Conservation (phyloP, 1,140 invertebrate species). For the Drosophila ohnishii region DNA sequence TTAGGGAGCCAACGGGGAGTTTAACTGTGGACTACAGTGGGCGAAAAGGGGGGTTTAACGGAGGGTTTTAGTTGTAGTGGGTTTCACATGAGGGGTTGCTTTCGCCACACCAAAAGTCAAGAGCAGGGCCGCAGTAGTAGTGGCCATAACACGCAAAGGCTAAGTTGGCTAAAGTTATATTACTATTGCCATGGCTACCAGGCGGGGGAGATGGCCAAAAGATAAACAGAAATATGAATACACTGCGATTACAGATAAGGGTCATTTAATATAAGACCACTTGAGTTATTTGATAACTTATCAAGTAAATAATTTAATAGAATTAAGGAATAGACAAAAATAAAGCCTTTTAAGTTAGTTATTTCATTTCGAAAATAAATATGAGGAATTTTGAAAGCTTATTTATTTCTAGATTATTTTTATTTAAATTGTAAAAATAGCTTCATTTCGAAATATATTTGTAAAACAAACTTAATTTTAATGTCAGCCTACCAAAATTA, state of each 20-base stretch:
- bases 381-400: background rate
- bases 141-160: slow-evolving; percentile 53
- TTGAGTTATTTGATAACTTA: slow-evolving; percentile 1
- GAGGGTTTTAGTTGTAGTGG: background rate
- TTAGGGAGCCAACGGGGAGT: background rate
- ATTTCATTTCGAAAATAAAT: background rate
- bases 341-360: background rate
- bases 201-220: slow-evolving; percentile 8
- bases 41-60: background rate
- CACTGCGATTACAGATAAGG: slow-evolving; percentile 19
- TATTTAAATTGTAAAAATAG: background rate
- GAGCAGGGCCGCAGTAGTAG: slow-evolving; percentile 32
- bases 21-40: background rate
- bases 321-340: background rate
- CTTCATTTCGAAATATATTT: background rate
- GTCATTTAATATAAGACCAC: background rate
- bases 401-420: background rate
- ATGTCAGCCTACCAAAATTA: too few species aligned
- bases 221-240: slow-evolving; percentile 32
- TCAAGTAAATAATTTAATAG: background rate
- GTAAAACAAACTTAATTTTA: background rate
- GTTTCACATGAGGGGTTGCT: background rate
- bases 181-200: slow-evolving; percentile 28
- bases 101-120: slow-evolving; percentile 51
- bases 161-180: slow-evolving; percentile 43